Evolutionary conservation across 2,797 vertebrate species (phyloP).

Genomic region (Chloroceryle amazona): DNA sequence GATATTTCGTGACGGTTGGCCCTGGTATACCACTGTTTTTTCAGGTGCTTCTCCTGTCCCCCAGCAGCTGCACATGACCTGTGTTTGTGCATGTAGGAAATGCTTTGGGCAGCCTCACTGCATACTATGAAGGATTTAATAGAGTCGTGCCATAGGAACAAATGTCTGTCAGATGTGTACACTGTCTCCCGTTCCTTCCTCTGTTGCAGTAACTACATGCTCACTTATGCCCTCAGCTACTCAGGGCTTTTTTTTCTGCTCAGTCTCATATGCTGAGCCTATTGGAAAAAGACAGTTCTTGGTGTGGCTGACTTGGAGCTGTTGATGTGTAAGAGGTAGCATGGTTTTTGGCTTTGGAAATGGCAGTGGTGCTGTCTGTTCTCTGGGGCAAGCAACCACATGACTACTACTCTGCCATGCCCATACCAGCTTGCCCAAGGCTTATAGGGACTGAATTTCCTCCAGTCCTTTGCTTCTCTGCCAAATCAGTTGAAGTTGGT

Average conservation of each 20-base stretch:
- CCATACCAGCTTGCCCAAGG: background rate
- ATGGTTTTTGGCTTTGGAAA: background rate
- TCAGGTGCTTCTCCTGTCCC: background rate
- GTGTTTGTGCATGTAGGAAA: fast-evolving
- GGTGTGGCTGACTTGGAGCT: background rate
- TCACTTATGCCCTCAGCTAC: background rate
- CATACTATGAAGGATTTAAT: background rate
- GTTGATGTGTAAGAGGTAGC: fast-evolving
- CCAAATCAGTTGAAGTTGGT: background rate
- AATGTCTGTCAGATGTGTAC: background rate
- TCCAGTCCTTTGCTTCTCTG: background rate
- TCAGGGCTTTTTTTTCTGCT: background rate
- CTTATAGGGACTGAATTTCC: background rate
- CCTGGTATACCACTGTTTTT: background rate
- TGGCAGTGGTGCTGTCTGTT: background rate
- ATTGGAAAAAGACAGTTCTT: background rate
- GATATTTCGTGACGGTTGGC: background rate
- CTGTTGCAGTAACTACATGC: background rate
- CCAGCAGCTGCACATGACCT: fast-evolving
- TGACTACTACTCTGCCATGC: background rate
- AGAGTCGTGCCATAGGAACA: background rate
- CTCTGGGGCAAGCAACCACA: background rate
- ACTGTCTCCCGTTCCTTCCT: fast-evolving
- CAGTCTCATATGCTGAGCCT: fast-evolving
- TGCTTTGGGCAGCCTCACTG: background rate